Percentiles rank a stretch among this genome's conserved stretches.
Conservation (phyloP, 37 sponge, comb jelly and placozoan species). For the Bolinopsis microptera region DNA sequence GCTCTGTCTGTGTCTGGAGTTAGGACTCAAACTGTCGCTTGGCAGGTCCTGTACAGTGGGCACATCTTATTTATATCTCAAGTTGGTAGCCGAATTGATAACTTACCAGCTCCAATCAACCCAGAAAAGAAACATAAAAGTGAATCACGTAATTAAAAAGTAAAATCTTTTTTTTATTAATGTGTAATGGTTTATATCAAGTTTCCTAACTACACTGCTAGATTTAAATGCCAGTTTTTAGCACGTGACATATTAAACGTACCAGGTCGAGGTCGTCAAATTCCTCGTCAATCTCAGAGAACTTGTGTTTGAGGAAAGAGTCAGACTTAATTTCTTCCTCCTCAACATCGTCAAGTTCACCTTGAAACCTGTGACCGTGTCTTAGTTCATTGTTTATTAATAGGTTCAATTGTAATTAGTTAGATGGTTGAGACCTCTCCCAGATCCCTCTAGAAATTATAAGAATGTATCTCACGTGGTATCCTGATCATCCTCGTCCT, state of each 20-base stretch:
- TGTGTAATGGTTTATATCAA: no score
- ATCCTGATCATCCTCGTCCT: not conserved
- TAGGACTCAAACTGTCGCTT: slow-evolving; percentile 8
- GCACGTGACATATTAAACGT: no score
- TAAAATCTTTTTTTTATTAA: no score
- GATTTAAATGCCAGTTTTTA: no score
- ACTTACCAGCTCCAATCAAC: no score
- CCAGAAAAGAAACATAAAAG: no score
- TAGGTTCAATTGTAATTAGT: not conserved
- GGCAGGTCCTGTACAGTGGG: not conserved
- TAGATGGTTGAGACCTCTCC: not conserved
- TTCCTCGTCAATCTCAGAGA: slow-evolving; percentile 13
- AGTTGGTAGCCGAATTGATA: no score
- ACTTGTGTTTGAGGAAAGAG: slow-evolving; percentile 61
- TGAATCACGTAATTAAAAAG: no score
- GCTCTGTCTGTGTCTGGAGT: slow-evolving; percentile 31
- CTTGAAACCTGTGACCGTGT: not conserved
- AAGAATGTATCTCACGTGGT: not conserved
- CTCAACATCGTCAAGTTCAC: not conserved
- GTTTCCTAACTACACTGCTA: no score
- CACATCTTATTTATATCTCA: no score
- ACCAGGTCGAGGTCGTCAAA: not conserved
- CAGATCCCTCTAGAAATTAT: no score
- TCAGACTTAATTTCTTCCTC: slow-evolving; percentile 49
- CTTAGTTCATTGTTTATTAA: not conserved